Percentiles rank a stretch among this genome's conserved stretches.
Conservation (phyloP, 2,113 vertebrate species). For the Sebastes schlegelii region DNA sequence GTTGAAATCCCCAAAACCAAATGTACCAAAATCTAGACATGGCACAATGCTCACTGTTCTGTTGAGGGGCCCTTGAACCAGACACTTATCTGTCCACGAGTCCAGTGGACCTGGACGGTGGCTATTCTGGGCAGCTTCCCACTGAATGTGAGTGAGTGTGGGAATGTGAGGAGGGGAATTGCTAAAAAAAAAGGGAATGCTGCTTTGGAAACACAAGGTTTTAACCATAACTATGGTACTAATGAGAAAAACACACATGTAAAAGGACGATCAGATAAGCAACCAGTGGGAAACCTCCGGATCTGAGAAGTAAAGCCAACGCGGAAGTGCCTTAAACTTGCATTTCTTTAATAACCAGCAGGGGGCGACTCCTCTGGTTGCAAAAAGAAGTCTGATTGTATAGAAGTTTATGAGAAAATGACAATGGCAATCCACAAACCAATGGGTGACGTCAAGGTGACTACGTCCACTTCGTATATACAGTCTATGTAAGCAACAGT, state of each 20-base stretch:
- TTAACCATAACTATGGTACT: neutral
- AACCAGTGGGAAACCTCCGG: too few relatives aligned
- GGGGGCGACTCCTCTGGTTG: too few relatives aligned
- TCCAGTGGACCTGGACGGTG: slow-evolving; percentile 18
- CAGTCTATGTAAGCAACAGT: neutral
- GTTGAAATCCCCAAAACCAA: slow-evolving; percentile 22
- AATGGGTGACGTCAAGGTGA: too few relatives aligned
- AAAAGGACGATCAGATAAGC: neutral
- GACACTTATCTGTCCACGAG: slow-evolving; percentile 13
- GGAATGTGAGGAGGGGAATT: slow-evolving; percentile 28
- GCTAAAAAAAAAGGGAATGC: slow-evolving; percentile 18
- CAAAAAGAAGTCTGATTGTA: too few relatives aligned
- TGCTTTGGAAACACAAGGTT: slow-evolving; percentile 3
- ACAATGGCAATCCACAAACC: too few relatives aligned
- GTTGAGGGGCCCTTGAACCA: neutral
- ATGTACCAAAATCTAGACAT: neutral
- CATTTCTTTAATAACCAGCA: too few relatives aligned
- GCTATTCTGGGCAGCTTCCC: slow-evolving; percentile 34
- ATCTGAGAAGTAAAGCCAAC: too few relatives aligned
- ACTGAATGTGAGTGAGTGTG: slow-evolving; percentile 29
- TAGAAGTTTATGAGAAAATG: too few relatives aligned
- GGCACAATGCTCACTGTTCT: neutral
- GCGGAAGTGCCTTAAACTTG: too few relatives aligned
- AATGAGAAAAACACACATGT: slow-evolving; percentile 6
- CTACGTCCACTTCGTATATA: too few relatives aligned